These are phyloP conservation scores for Loripinus fragilis DNA, from an alignment of 2,888 invertebrate genomes.

Conservation along the genomic window DNA sequence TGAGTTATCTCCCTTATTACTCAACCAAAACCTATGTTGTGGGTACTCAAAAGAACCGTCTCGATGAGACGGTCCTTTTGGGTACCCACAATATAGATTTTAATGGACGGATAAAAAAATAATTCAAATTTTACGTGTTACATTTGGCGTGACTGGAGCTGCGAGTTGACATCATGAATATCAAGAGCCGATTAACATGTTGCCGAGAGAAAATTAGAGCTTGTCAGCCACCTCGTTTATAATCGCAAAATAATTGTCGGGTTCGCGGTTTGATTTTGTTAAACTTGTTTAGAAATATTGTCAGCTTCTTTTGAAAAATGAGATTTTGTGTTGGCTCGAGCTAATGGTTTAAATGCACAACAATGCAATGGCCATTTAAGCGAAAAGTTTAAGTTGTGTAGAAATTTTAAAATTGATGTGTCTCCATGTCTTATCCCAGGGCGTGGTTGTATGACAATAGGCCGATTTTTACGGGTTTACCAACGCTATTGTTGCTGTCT, in stretches of 20 bases:
- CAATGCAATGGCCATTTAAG: conserved; percentile 32
- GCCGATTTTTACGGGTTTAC: conserved; percentile 10
- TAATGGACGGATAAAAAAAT: too few relatives aligned
- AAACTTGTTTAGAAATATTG: conserved; percentile 29
- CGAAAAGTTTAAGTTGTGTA: conserved; percentile 29
- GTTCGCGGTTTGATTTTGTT: conserved; percentile 12
- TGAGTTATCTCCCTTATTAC: too few relatives aligned
- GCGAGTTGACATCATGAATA: background rate
- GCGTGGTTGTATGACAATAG: conserved; percentile 40
- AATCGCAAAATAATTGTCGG: conserved; percentile 20
- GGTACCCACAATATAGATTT: too few relatives aligned
- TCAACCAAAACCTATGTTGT: too few relatives aligned
- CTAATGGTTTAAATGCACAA: conserved; percentile 52
- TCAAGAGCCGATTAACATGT: conserved; percentile 2
- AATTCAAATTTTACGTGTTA: too few relatives aligned
- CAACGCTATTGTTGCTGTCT: background rate
- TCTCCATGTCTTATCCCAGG: conserved; percentile 18
- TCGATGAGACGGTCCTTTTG: too few relatives aligned
- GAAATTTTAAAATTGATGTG: conserved; percentile 45
- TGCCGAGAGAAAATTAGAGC: conserved; percentile 1
- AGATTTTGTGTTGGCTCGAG: conserved; percentile 47
- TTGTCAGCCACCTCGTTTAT: conserved; percentile 12
- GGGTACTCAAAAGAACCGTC: too few relatives aligned
- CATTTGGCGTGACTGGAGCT: too few relatives aligned
- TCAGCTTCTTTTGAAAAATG: conserved; percentile 49